These are phyloP conservation scores for Ramazzottius varieornatus DNA, from an alignment of 2,888 invertebrate species.

Conservation along the genomic window DNA sequence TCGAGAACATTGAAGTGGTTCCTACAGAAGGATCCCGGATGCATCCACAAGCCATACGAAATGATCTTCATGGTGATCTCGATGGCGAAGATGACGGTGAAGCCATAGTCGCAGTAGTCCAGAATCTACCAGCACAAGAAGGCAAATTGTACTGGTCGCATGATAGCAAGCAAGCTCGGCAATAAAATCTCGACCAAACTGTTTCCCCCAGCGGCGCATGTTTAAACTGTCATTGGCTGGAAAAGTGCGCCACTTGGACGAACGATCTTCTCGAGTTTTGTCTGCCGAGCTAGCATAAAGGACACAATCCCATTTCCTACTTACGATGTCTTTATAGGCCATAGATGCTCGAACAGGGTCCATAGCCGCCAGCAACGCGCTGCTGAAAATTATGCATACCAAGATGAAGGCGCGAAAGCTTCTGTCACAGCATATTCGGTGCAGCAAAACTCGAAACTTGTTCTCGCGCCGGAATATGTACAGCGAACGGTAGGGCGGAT, in stretches of 20 bases:
- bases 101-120: slow-evolving; percentile 85
- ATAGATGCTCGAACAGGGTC: slow-evolving; percentile 44
- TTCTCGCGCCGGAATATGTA: slow-evolving; percentile 86
- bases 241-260: no score
- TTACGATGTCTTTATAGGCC: not conserved
- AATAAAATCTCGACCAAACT: no score
- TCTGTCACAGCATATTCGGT: slow-evolving; percentile 77
- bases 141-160: no score
- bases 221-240: no score
- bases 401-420: slow-evolving; percentile 85
- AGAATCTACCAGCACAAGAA: slow-evolving; percentile 46
- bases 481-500: slow-evolving; percentile 79
- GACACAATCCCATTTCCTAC: no score
- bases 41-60: slow-evolving; percentile 85
- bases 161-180: no score
- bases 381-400: slow-evolving; percentile 89
- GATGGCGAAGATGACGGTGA: slow-evolving; percentile 89
- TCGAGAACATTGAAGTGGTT: slow-evolving; percentile 96
- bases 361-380: slow-evolving; percentile 90
- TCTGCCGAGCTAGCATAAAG: no score
- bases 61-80: slow-evolving; percentile 83
- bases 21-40: slow-evolving; percentile 91
- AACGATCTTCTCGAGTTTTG: no score
- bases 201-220: no score
- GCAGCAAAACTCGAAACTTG: slow-evolving; percentile 88